Evolutionary conservation across 2,888 invertebrate species (phyloP), one percentile per base, ranked within the genome.

Genomic region (Dryadula phaetusa): DNA sequence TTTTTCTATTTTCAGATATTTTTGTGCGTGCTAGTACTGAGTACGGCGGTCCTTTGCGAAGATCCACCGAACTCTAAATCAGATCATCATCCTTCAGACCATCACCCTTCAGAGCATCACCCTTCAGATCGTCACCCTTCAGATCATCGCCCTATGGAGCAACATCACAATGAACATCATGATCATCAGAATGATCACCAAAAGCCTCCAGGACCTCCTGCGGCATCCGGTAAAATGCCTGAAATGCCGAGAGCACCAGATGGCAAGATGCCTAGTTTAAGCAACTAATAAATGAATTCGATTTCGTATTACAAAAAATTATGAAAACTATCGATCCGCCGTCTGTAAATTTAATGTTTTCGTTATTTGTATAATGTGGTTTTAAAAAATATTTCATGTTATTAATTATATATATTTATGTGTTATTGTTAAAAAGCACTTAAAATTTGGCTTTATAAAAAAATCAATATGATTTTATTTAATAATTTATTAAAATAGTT

Each of bases 1-100:
- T 32, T 5, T 8, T 32, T 10, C 12, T 12, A 1, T 60, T 22
- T 56, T 22, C 77, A 89, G 88, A 70, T 88, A 47, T 74, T 87
- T 58, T 75, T 83, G 0, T 86, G 86, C 66, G 72, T 88, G 40
- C 74, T 90, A 69, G 73, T 88, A 82, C 72, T 89, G 75, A 85
- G 82, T 0, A 77, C 84, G 18, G 69, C 66, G 14, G 82, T 81
- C 8, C 80, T 79, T 8, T 64, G 70, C 22, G 73, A 73, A 16
- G 73, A 73, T 18, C 44, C 62, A 2, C 46, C 61, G 8, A 64
- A 37, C 46, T 44, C 64, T 8, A 69, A 71, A 44, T 22, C 56
- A 3, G 60, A 60, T 18, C 42, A 53, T 12, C 53, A 60, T 18
- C 40, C 69, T 1, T 12, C 28, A 12, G 65, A 68, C 5, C 60